Conservation (phyloP, 2,797 vertebrate species). For the Karalla daura region DNA sequence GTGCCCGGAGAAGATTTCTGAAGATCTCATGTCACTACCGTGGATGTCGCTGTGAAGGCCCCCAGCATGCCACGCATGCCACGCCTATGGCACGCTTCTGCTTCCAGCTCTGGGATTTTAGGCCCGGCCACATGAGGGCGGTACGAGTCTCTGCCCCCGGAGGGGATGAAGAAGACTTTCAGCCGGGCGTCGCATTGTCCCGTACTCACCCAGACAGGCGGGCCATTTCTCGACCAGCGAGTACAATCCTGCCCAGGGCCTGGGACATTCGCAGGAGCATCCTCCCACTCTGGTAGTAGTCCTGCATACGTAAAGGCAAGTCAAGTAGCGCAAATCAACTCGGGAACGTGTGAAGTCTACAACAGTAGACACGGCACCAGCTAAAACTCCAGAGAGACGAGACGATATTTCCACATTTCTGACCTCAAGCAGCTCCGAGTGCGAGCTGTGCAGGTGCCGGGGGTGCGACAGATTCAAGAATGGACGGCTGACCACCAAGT, state of each 20-base stretch:
- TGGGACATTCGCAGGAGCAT: slow-evolving; percentile 98
- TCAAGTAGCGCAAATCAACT: neutral
- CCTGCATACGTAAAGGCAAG: slow-evolving; percentile 80
- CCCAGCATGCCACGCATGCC: too few relatives aligned
- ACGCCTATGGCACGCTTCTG: too few relatives aligned
- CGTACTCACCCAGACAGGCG: slow-evolving; percentile 92
- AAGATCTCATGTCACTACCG: too few relatives aligned
- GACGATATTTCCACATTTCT: slow-evolving; percentile 29
- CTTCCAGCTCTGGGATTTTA: too few relatives aligned
- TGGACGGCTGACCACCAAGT: slow-evolving; percentile 95
- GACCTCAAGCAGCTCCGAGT: slow-evolving; percentile 95
- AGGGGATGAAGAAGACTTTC: too few relatives aligned
- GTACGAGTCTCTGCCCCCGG: too few relatives aligned
- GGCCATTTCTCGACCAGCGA: slow-evolving; percentile 98
- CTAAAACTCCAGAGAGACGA: neutral
- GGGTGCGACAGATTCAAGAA: slow-evolving; percentile 90
- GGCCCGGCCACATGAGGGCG: too few relatives aligned
- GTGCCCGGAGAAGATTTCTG: too few relatives aligned
- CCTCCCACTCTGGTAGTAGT: slow-evolving; percentile 98
- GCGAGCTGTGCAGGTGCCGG: slow-evolving; percentile 89
- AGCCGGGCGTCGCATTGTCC: neutral
- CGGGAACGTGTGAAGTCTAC: too few relatives aligned
- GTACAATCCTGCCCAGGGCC: slow-evolving; percentile 95
- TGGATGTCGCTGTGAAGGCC: too few relatives aligned
- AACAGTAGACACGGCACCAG: too few relatives aligned